Evolutionary conservation across 2,888 invertebrate genomes (phyloP), one percentile per base, ranked within the genome.

Genomic region (Sesamia inferens): DNA sequence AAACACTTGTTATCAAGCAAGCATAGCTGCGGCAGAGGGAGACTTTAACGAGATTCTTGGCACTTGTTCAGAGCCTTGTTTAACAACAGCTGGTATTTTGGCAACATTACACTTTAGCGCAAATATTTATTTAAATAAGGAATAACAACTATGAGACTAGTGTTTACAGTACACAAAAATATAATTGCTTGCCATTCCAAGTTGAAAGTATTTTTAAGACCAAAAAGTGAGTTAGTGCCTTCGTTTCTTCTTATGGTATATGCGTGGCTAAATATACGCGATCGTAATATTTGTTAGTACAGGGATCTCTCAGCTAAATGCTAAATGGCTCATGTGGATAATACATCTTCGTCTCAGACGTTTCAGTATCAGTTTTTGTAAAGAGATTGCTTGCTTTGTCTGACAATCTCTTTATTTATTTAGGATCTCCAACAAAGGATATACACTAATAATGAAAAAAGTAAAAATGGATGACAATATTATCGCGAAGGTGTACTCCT

Each of bases 41-140:
- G 73, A 57, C 66, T 74, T 64, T 82, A 76, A 84, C 70, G 67
- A 79, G 67, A 70, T 72, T 79, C 85, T 86, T 84, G 84, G 85
- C 87, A 73, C 58, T 62, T 67, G 71, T 72, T 86, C 85, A 78
- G 76, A 63, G 68, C 54, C 64, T 62, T 74, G 85, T 78, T 71
- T 55, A 78, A 82, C 76, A 51, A 48, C 68, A 39, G 5, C 31
- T 74, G 31, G 59, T 77, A 74, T 82, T 75, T 79, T 84, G 74
- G 72, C 64, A 78, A 69, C 67, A 57, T 62, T 62, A 59, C 68
- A 73, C 58, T 82, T 77, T 44, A 62, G 10, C 42, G 19, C 44
- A 69, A 54, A n/a, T 54, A 5, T 11, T 11, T n/a, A 22, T 65
- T 82, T 67, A 67, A 63, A 55, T 55, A 48, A 61, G 47, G 59